Evolutionary conservation across 2,888 invertebrate species (phyloP).

Genomic region (Callimorpha dominula): DNA sequence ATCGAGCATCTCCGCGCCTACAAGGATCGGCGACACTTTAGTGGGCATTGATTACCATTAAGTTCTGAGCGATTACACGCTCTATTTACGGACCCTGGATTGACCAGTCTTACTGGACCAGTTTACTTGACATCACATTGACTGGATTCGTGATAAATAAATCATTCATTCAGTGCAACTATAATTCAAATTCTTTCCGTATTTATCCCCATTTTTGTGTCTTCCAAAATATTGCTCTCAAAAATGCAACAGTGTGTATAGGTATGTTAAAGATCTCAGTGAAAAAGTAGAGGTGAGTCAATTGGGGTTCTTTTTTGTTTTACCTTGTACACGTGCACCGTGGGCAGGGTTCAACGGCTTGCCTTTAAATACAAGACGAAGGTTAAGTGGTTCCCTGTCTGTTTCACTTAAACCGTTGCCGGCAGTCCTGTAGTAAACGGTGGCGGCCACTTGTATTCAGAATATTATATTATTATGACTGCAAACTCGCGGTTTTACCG

Average conservation of each 20-base stretch:
- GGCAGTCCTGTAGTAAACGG: slow-evolving; percentile 68
- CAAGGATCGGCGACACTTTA: slow-evolving; percentile 69
- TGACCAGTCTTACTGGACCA: slow-evolving; percentile 32
- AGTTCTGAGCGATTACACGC: slow-evolving; percentile 11
- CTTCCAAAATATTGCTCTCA: background rate
- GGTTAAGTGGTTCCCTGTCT: slow-evolving; percentile 82
- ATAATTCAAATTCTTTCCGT: background rate
- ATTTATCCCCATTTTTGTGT: background rate
- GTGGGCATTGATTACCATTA: slow-evolving; percentile 26
- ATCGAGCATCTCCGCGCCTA: slow-evolving; percentile 66
- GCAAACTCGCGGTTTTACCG: slow-evolving; percentile 61
- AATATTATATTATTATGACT: slow-evolving; percentile 71
- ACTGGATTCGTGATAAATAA: slow-evolving; percentile 33
- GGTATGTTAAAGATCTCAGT: slow-evolving; percentile 25
- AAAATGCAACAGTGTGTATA: background rate
- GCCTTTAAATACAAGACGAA: slow-evolving; percentile 78
- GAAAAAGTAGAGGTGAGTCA: slow-evolving; percentile 45
- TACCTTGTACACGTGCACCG: slow-evolving; percentile 43
- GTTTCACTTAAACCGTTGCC: slow-evolving; percentile 79
- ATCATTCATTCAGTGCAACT: background rate
- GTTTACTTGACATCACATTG: slow-evolving; percentile 28
- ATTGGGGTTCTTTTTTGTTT: slow-evolving; percentile 48
- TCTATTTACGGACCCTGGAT: slow-evolving; percentile 36
- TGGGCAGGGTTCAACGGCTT: slow-evolving; percentile 70
- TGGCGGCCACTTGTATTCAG: slow-evolving; percentile 67